phyloP scores from a whole-genome alignment of 2,888 invertebrate genomes.

The Zygaena filipendulae region DNA sequence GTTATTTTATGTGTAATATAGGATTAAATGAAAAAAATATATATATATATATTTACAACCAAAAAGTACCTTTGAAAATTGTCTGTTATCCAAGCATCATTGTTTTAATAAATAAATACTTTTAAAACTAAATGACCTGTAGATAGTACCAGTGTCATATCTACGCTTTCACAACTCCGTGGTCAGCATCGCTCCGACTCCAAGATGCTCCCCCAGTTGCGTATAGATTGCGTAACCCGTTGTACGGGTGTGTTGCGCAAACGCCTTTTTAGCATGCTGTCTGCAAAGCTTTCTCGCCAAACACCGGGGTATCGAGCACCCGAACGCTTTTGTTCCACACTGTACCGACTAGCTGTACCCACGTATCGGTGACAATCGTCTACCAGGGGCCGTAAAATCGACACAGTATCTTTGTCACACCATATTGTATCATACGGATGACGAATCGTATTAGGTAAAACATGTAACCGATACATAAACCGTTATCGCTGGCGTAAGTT shows the following conservation, averaged over 20 bases:
- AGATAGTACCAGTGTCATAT: too few species aligned
- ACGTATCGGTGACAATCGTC: conserved; percentile 7
- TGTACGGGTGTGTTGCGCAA: conserved; percentile 44
- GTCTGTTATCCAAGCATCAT: too few species aligned
- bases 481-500: too few species aligned
- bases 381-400: conserved; percentile 41
- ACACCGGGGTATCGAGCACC: conserved; percentile 40
- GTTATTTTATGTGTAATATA: too few species aligned
- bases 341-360: conserved; percentile 3
- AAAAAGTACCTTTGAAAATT: too few species aligned
- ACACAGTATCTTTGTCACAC: conserved; percentile 35
- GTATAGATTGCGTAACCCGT: conserved; percentile 33
- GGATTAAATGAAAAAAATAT: too few species aligned
- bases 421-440: conserved; percentile 28
- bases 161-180: not conserved
- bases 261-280: conserved; percentile 56
- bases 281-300: conserved; percentile 53
- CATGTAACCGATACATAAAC: conserved; percentile 33
- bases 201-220: not conserved
- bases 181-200: not conserved
- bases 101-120: too few species aligned
- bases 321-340: conserved; percentile 36
- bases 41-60: too few species aligned
- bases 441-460: conserved; percentile 29
- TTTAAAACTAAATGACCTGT: too few species aligned